Conservation (phyloP, 1,140 invertebrate genomes). For the Dendrolimus kikuchii region DNA sequence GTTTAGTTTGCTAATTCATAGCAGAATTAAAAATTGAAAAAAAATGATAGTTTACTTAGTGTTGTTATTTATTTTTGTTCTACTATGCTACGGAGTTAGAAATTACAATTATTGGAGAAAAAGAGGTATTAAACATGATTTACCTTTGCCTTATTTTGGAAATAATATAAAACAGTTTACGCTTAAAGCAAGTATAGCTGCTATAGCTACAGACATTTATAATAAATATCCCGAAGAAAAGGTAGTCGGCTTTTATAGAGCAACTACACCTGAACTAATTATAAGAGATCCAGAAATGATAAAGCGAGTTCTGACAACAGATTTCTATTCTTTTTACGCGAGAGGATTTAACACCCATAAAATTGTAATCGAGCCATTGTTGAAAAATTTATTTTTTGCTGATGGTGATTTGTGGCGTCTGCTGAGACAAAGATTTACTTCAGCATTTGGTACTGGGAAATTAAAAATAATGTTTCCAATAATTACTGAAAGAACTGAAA, state of each 20-base stretch:
- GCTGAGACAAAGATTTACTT: conserved; percentile 62
- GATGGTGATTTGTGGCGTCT: conserved; percentile 56
- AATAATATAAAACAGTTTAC: conserved; percentile 11
- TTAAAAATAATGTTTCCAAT: conserved; percentile 62
- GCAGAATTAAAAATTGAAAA: too few relatives aligned
- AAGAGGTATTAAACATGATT: conserved; percentile 37
- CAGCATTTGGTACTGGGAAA: conserved; percentile 69
- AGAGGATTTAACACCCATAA: conserved; percentile 10
- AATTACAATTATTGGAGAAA: conserved; percentile 52
- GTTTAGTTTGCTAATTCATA: too few relatives aligned
- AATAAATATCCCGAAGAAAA: conserved; percentile 12
- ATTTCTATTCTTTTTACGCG: conserved; percentile 68
- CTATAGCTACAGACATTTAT: conserved; percentile 12
- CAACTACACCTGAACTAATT: conserved; percentile 46
- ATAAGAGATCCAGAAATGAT: conserved; percentile 68
- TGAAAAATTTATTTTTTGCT: conserved; percentile 21
- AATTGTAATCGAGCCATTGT: conserved; percentile 16
- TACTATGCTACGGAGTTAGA: conserved; percentile 12
- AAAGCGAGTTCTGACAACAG: conserved; percentile 66
- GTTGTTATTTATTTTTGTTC: too few relatives aligned
- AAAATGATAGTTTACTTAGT: too few relatives aligned
- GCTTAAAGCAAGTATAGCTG: conserved; percentile 6
- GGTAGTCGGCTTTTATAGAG: conserved; percentile 9
- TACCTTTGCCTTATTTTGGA: conserved; percentile 35
- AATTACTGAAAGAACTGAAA: conserved; percentile 21